These are phyloP conservation scores for Eolophus roseicapilla DNA, from an alignment of 2,113 vertebrate species.

Conservation along the genomic window DNA sequence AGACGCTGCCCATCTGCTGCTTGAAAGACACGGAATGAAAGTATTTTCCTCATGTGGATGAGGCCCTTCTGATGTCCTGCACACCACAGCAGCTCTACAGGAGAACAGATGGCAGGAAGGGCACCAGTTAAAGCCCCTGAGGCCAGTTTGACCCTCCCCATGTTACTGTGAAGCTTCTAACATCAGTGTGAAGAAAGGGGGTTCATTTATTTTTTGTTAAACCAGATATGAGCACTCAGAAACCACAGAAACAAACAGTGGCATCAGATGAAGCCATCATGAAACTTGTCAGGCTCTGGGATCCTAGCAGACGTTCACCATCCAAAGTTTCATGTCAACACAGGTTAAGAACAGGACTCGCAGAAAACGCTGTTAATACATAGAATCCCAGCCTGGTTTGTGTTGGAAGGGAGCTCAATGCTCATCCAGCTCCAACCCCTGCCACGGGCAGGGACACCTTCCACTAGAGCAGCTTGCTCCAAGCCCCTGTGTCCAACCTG, in stretches of 20 bases:
- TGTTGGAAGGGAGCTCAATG: not conserved
- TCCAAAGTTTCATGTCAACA: not conserved
- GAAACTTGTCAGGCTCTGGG: not conserved
- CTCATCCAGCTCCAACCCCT: not conserved
- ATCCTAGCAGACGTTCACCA: not conserved
- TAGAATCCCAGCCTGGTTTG: not conserved
- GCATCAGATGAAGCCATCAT: not conserved
- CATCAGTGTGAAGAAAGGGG: not conserved
- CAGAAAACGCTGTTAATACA: not conserved
- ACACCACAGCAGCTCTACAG: not conserved
- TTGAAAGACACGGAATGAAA: not conserved
- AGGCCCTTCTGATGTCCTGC: not conserved
- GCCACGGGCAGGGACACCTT: not conserved
- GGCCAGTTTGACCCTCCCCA: too few species aligned
- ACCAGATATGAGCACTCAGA: too few species aligned
- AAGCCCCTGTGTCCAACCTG: not conserved
- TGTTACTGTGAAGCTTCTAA: not conserved
- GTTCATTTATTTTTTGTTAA: not conserved
- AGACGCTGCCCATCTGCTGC: not conserved
- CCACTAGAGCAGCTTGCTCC: not conserved
- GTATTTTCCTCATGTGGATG: not conserved
- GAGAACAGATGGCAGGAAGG: not conserved
- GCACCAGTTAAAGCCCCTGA: not conserved
- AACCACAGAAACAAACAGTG: not conserved
- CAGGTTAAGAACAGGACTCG: accelerated